Evolutionary conservation across 2,113 vertebrate species (phyloP), one percentile per base, ranked within the genome.

Genomic region (Heliornis fulica): DNA sequence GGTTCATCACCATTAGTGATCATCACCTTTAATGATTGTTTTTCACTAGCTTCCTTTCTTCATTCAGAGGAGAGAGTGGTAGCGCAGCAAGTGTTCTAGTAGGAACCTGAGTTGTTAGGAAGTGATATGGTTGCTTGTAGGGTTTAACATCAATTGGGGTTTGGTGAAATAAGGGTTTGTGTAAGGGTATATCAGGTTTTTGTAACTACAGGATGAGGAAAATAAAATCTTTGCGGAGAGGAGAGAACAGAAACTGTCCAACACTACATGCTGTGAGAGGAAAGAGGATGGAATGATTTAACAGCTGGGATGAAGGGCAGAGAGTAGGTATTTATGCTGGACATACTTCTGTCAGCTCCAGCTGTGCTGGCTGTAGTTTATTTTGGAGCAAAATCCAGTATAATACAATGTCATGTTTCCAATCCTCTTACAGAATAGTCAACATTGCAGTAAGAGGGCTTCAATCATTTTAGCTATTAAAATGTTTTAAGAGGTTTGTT

Each of bases 291-390:
- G 25, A 89, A 72, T 68, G 34, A 71, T 91, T 84, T 76, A 65
- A 91, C 91, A 96, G 90, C 82, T 91, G 94, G 78, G 32, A 54
- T 38, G 66, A 46, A 86, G 23, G 14, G 21, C 21, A 34, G 20
- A 31, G 50, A 80, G 19, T 36, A 64, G 65, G n/a, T 86, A 43
- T 93, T 96, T 96, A 54, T 46, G 29, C 54, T 94, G 95, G 92
- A 90, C 15, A 13, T 65, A 32, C 50, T 95, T 96, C 92, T 92
- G 0, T 90, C 85, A 68, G 25, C 23, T 96, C 90, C 92, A 90
- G 85, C 90, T 88, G 90, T 91, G 83, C 68, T 93, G 68, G 31
- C 64, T 74, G n/a, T 51, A 28, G 32, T 93, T 95, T 94, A 54
- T 86, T 95, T 92, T 90, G 76, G 63, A 93, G 38, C 10, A 78